phyloP scores from a whole-genome alignment of 1,140 invertebrate species.

The Drosophila pseudoananassae region DNA sequence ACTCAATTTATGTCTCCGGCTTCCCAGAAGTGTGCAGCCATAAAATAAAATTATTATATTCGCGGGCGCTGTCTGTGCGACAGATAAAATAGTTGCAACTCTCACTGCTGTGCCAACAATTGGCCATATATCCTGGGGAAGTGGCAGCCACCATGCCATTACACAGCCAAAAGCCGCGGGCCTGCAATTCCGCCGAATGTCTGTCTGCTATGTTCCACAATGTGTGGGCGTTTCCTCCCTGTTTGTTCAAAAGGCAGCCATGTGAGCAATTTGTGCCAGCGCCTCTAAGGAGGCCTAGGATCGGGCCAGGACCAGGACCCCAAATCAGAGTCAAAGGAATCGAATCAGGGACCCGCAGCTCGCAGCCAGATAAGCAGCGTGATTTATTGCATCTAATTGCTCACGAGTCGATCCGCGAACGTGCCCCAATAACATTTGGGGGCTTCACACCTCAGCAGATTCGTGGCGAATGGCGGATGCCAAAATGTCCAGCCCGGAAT shows the following conservation, averaged over 20 bases:
- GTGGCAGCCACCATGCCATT: conserved; percentile 28
- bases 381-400: conserved; percentile 78
- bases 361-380: conserved; percentile 60
- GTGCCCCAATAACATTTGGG: conserved; percentile 71
- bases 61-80: conserved; percentile 15
- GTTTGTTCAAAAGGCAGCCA: conserved; percentile 14
- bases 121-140: conserved; percentile 35
- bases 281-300: conserved; percentile 4
- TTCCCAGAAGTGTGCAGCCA: conserved; percentile 3
- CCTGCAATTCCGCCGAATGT: conserved; percentile 37
- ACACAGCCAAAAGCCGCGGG: conserved; percentile 30
- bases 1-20: conserved; percentile 4
- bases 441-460: conserved; percentile 71
- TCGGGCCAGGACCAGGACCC: no score
- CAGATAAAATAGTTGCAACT: conserved; percentile 47
- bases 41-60: conserved; percentile 47
- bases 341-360: conserved; percentile 41
- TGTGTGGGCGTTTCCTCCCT: not conserved
- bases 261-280: conserved; percentile 31
- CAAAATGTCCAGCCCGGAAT: conserved; percentile 20
- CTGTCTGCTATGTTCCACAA: not conserved
- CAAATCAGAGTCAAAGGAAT: conserved; percentile 7
- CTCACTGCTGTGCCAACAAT: conserved; percentile 35
- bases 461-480: conserved; percentile 25
- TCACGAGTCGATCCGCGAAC: conserved; percentile 58